A percentile compares a stretch with the other conserved stretches of the same genome.
Conservation (phyloP, 2,888 invertebrate species). For the Leucoma salicis region DNA sequence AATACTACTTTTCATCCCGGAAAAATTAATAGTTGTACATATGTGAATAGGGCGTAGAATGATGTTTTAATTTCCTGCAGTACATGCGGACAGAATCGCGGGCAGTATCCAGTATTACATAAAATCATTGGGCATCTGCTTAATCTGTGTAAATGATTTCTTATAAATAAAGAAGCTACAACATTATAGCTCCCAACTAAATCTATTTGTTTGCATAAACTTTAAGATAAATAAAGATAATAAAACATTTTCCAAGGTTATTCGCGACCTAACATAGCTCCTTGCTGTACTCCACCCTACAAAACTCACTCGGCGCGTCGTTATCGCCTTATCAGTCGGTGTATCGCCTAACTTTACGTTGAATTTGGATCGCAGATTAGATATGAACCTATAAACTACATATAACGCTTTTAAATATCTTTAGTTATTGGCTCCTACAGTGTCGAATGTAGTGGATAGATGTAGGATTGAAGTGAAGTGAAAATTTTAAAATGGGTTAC, state of each 20-base stretch:
- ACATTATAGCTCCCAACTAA: no score
- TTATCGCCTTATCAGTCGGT: constrained; percentile 39
- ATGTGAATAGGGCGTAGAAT: no score
- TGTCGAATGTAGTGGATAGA: constrained; percentile 43
- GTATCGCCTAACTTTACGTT: constrained; percentile 65
- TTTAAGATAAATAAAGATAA: constrained; percentile 2
- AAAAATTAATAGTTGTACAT: no score
- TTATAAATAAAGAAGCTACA: no score
- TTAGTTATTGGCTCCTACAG: constrained; percentile 34
- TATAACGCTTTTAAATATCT: constrained; percentile 44
- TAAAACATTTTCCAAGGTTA: constrained; percentile 15
- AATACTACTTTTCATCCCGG: no score
- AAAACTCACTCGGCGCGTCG: constrained; percentile 24
- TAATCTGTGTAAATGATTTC: no score
- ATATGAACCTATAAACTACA: constrained; percentile 43
- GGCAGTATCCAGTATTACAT: no score
- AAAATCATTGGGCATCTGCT: no score
- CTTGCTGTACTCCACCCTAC: constrained; percentile 39
- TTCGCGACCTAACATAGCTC: constrained; percentile 10
- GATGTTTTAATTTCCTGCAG: no score
- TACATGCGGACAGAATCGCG: no score
- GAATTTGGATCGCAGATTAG: constrained; percentile 74
- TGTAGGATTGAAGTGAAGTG: constrained; percentile 32
- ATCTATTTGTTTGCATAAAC: constrained; percentile 3
- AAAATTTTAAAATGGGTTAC: constrained; percentile 42